A percentile compares a stretch with the other conserved stretches of the same genome.
phyloP scores from a whole-genome alignment of 1,140 invertebrate genomes.

The Gryllus bimaculatus region DNA sequence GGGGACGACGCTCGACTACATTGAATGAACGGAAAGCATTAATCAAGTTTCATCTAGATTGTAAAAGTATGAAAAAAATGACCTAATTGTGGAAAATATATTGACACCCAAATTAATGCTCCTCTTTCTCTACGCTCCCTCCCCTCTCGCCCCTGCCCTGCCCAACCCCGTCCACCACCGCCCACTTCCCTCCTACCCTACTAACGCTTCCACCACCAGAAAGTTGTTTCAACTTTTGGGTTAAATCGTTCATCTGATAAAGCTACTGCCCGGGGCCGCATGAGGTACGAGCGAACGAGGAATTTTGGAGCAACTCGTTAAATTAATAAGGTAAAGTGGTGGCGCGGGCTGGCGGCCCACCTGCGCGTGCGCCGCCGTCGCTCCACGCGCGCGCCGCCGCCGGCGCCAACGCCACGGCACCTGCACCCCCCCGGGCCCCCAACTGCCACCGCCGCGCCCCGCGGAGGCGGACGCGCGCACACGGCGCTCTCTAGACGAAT shows the following conservation, averaged over 20 bases:
- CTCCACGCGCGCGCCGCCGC: too few relatives aligned
- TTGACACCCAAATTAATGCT: neutral
- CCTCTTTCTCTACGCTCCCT: too few relatives aligned
- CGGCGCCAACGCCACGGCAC: too few relatives aligned
- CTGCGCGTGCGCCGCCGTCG: too few relatives aligned
- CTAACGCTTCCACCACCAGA: neutral
- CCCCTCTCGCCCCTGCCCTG: too few relatives aligned
- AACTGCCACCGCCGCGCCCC: too few relatives aligned
- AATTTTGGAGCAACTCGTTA: constrained; percentile 1
- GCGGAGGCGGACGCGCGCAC: too few relatives aligned
- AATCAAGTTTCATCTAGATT: constrained; percentile 1
- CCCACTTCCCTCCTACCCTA: neutral
- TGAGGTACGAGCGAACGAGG: neutral
- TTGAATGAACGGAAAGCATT: neutral
- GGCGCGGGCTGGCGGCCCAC: too few relatives aligned
- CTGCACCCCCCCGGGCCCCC: too few relatives aligned
- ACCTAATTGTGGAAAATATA: neutral
- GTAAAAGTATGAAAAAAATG: neutral
- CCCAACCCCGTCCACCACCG: neutral
- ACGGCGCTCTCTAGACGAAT: neutral
- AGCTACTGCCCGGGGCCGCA: neutral
- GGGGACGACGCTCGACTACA: neutral
- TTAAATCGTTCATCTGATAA: constrained; percentile 5
- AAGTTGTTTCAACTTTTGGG: constrained; percentile 1
- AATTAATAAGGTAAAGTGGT: neutral